Conservation (phyloP, 2,888 invertebrate genomes). For the Nycteola revayana region DNA sequence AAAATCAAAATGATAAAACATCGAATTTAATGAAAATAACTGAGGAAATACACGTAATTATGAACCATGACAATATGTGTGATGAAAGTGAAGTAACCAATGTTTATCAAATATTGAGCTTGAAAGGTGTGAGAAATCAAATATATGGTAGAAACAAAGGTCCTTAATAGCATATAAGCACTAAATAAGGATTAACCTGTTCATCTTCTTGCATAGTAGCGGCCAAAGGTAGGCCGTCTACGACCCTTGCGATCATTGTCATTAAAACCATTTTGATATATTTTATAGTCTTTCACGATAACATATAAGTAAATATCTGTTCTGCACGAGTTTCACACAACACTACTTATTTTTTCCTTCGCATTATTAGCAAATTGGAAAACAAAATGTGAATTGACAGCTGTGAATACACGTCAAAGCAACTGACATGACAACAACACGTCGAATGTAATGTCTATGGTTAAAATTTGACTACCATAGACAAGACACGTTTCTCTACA, state of each 20-base stretch:
- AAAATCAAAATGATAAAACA: slow-evolving; percentile 35
- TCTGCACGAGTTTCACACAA: slow-evolving; percentile 32
- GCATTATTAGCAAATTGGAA: slow-evolving; percentile 57
- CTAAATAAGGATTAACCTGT: slow-evolving; percentile 84
- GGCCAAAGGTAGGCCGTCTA: slow-evolving; percentile 96
- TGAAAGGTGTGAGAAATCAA: slow-evolving; percentile 2
- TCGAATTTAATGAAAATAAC: too few relatives aligned
- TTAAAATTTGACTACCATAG: too few relatives aligned
- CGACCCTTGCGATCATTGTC: slow-evolving; percentile 98
- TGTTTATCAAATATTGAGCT: too few relatives aligned
- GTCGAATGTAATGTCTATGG: slow-evolving; percentile 34
- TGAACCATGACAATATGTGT: too few relatives aligned
- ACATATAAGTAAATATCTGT: slow-evolving; percentile 35
- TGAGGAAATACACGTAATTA: too few relatives aligned
- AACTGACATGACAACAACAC: slow-evolving; percentile 64
- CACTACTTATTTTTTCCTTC: slow-evolving; percentile 56
- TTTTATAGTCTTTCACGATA: slow-evolving; percentile 40
- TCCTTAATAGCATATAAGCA: slow-evolving; percentile 2
- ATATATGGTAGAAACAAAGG: not conserved
- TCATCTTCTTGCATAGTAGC: slow-evolving; percentile 99
- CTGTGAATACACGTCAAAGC: slow-evolving; percentile 64
- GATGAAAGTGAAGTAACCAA: too few relatives aligned
- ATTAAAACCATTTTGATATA: slow-evolving; percentile 92
- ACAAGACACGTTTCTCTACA: too few relatives aligned
- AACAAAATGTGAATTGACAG: slow-evolving; percentile 50